Evolutionary conservation across 2,888 invertebrate genomes (phyloP).

Genomic region (Serripes groenlandicus): DNA sequence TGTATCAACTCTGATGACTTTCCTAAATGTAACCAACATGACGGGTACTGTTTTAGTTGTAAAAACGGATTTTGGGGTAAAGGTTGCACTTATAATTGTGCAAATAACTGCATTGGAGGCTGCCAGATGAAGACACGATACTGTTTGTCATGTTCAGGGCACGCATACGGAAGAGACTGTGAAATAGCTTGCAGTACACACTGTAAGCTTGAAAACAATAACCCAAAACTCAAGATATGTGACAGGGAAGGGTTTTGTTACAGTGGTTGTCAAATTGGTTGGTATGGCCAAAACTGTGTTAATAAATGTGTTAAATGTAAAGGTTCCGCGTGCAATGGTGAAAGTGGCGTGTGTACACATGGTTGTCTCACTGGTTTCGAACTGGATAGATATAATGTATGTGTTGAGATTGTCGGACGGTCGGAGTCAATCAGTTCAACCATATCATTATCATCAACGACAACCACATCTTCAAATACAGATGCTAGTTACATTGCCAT

Average conservation of each 20-base stretch:
- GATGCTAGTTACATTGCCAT: not conserved
- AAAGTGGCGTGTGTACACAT: not conserved
- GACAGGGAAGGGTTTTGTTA: slow-evolving; percentile 6
- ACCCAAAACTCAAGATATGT: slow-evolving; percentile 6
- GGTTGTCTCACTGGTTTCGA: not conserved
- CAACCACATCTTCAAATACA: not conserved
- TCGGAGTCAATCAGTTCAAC: not conserved
- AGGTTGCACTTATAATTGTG: not conserved
- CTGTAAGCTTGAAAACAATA: not conserved
- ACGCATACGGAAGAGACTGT: slow-evolving; percentile 5
- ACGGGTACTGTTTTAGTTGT: not conserved
- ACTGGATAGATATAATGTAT: not conserved
- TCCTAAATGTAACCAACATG: not conserved
- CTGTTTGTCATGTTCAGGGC: slow-evolving; percentile 6
- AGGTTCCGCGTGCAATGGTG: not conserved
- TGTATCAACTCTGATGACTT: not conserved
- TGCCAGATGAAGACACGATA: not conserved
- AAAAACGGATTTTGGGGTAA: not conserved
- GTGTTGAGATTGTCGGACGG: not conserved
- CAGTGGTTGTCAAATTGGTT: not conserved
- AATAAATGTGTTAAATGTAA: not conserved
- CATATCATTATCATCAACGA: too few relatives aligned
- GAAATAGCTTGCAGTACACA: not conserved
- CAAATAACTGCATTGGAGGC: not conserved
- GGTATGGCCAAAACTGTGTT: not conserved